Evolutionary conservation across 1,140 invertebrate species (phyloP).

Genomic region (Sarcophaga bullata): DNA sequence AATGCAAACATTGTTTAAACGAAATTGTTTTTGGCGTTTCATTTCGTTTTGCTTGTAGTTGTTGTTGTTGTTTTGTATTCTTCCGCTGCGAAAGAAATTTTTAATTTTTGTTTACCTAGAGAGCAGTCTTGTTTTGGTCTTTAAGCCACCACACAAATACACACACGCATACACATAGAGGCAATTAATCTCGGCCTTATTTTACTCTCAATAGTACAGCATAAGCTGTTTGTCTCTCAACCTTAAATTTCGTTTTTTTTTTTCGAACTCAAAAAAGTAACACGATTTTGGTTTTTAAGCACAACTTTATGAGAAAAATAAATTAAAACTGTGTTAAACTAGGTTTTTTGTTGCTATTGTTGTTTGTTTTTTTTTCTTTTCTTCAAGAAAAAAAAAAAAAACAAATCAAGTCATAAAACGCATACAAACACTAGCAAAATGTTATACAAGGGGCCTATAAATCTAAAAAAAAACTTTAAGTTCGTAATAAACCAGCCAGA

Average conservation of each 20-base stretch:
- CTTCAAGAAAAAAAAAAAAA: no score
- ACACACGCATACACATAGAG: neutral
- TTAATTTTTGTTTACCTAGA: slow-evolving; percentile 22
- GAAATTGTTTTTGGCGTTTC: no score
- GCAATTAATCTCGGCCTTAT: neutral
- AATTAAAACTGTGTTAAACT: slow-evolving; percentile 5
- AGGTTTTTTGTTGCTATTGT: neutral
- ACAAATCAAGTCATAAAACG: no score
- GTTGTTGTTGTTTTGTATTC: slow-evolving; percentile 13
- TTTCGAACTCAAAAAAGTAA: neutral
- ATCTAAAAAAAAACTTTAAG: neutral
- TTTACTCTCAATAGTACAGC: neutral
- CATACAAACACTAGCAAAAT: no score
- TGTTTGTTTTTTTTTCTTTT: no score
- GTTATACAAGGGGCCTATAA: neutral
- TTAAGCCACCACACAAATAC: neutral
- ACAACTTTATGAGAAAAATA: slow-evolving; percentile 4
- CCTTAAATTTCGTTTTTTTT: neutral
- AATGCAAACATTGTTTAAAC: slow-evolving; percentile 38
- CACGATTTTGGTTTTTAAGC: neutral
- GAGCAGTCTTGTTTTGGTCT: neutral
- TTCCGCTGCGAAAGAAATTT: neutral
- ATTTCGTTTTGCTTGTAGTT: neutral
- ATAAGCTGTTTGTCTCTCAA: neutral
- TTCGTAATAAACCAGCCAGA: neutral